phyloP scores from a whole-genome alignment of 2,113 vertebrate species.

The Lophius piscatorius region DNA sequence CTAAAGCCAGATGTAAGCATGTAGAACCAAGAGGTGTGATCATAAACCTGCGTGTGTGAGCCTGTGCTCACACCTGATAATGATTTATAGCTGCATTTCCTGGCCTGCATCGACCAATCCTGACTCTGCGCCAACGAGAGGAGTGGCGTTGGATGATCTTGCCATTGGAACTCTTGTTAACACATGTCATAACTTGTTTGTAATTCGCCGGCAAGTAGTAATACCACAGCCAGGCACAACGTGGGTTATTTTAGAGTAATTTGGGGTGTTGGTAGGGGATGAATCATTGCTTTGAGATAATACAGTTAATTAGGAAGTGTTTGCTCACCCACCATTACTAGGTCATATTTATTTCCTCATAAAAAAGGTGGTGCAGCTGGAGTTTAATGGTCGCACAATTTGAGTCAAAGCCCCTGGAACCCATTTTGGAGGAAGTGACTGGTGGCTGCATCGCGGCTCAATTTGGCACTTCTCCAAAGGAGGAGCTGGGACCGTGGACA shows the following conservation, averaged over 20 bases:
- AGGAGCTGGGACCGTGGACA: constrained; percentile 34
- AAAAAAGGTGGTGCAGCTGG: constrained; percentile 50
- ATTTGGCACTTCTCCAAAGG: constrained; percentile 20
- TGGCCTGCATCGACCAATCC: constrained; percentile 16
- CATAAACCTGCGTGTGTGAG: background rate
- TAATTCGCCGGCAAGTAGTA: constrained; percentile 45
- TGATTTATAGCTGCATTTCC: constrained; percentile 26
- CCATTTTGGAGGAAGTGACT: constrained; percentile 40
- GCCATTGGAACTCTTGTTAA: constrained; percentile 50
- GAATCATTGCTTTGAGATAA: constrained; percentile 40
- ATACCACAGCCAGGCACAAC: constrained; percentile 33
- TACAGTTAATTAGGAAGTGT: background rate
- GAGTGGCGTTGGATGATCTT: constrained; percentile 55
- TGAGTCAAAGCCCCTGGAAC: constrained; percentile 10
- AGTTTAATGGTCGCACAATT: constrained; percentile 14
- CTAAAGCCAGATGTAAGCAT: constrained; percentile 6
- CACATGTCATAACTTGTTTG: constrained; percentile 59
- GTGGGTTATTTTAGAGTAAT: constrained; percentile 49
- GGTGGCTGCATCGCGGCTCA: constrained; percentile 3
- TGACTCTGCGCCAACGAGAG: constrained; percentile 31
- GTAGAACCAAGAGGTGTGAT: constrained; percentile 7
- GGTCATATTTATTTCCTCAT: constrained; percentile 25
- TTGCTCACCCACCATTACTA: constrained; percentile 8
- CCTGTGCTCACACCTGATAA: constrained; percentile 8
- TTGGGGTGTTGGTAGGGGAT: background rate